A percentile compares a stretch with the other conserved stretches of the same genome.
phyloP scores from a whole-genome alignment of 2,888 invertebrate genomes.

The Atherix ibis region DNA sequence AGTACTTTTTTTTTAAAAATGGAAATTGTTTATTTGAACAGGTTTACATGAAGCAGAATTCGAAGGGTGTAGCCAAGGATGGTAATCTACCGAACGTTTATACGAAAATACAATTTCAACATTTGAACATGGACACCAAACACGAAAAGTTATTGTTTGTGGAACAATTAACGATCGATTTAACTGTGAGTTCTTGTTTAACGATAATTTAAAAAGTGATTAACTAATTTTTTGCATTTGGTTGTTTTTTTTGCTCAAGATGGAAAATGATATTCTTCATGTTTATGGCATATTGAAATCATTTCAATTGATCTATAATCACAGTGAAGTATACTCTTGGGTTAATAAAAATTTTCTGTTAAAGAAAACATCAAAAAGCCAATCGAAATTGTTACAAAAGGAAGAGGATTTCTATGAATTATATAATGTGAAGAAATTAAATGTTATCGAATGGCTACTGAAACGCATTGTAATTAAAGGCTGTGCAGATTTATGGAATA shows the following conservation, averaged over 20 bases:
- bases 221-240: not conserved
- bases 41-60: no score
- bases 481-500: constrained; percentile 49
- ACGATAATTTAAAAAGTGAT: constrained; percentile 7
- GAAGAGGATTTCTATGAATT: no score
- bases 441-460: constrained; percentile 34
- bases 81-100: constrained; percentile 42
- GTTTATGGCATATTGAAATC: constrained; percentile 52
- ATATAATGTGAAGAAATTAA: no score
- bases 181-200: constrained; percentile 36
- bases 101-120: constrained; percentile 46
- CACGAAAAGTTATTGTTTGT: constrained; percentile 40
- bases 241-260: constrained; percentile 14
- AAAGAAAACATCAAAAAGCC: constrained; percentile 18
- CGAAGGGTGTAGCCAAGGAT: no score
- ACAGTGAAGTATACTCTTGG: constrained; percentile 42
- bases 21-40: no score
- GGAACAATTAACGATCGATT: constrained; percentile 44
- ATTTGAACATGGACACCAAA: constrained; percentile 44
- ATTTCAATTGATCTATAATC: constrained; percentile 51
- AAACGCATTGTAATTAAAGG: constrained; percentile 45
- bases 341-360: constrained; percentile 39
- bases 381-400: constrained; percentile 8
- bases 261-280: constrained; percentile 45
- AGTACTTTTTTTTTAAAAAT: no score